Evolutionary conservation across 2,797 vertebrate genomes (phyloP).

Genomic region (Acanthurus lineatus): DNA sequence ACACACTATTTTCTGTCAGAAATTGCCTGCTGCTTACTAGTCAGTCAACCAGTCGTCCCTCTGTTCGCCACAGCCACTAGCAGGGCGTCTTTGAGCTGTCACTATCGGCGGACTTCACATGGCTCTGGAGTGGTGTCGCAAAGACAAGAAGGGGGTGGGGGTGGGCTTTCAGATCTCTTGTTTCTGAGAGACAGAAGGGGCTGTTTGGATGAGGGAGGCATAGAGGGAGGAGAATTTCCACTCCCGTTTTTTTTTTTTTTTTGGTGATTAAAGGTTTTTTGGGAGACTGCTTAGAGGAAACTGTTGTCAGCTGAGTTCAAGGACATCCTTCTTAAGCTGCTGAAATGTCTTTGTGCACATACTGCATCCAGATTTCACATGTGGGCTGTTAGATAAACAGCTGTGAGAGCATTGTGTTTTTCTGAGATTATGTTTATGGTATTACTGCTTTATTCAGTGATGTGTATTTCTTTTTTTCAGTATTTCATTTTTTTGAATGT

Average conservation of each 20-base stretch:
- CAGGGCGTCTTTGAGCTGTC: conserved; percentile 75
- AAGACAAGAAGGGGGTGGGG: conserved; percentile 65
- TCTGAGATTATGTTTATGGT: conserved; percentile 42
- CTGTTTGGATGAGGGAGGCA: conserved; percentile 55
- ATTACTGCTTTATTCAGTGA: conserved; percentile 31
- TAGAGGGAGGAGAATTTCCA: conserved; percentile 23
- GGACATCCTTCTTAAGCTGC: conserved; percentile 67
- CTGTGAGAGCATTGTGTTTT: conserved; percentile 51
- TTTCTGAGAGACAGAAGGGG: conserved; percentile 58
- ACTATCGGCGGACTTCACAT: conserved; percentile 75
- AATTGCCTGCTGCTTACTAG: conserved; percentile 31
- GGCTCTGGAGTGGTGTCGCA: conserved; percentile 60
- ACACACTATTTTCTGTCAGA: too few relatives aligned
- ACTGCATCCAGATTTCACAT: conserved; percentile 73
- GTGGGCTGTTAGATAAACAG: conserved; percentile 70
- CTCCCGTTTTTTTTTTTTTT: conserved; percentile 38
- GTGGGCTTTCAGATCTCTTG: conserved; percentile 65
- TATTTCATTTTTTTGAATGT: neutral
- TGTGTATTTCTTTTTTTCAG: conserved; percentile 2
- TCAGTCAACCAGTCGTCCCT: conserved; percentile 51
- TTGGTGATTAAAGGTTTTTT: conserved; percentile 70
- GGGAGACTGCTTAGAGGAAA: conserved; percentile 62
- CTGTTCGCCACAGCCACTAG: conserved; percentile 63
- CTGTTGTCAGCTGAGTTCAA: conserved; percentile 70
- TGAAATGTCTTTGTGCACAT: conserved; percentile 60